phyloP scores from a whole-genome alignment of 2,888 invertebrate species.

The Spisula subtruncata region DNA sequence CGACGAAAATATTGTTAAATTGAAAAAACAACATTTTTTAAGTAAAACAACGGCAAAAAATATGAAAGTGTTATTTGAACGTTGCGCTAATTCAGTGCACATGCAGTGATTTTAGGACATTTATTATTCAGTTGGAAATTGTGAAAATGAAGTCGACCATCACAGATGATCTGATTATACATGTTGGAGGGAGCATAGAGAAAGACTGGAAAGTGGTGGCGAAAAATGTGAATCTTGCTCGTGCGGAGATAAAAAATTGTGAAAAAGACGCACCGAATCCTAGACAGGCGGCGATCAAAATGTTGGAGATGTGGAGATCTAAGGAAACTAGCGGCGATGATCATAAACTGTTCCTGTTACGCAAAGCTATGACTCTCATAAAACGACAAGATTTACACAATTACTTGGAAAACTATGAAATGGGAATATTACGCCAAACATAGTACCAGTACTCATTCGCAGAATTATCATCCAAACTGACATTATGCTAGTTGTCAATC shows the following conservation, averaged over 20 bases:
- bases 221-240: conserved; percentile 48
- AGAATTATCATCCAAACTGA: too few relatives aligned
- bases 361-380: conserved; percentile 41
- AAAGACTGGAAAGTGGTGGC: conserved; percentile 57
- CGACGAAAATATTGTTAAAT: too few relatives aligned
- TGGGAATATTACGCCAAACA: conserved; percentile 41
- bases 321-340: conserved; percentile 53
- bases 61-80: neutral
- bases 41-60: neutral
- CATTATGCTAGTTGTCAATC: too few relatives aligned
- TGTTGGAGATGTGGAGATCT: conserved; percentile 49
- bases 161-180: conserved; percentile 45
- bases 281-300: conserved; percentile 47
- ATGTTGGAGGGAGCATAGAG: conserved; percentile 46
- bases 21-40: too few relatives aligned
- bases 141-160: conserved; percentile 22
- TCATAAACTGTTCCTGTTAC: conserved; percentile 50
- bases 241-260: conserved; percentile 52
- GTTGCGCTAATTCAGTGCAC: neutral
- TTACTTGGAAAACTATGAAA: conserved; percentile 50
- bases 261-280: conserved; percentile 40
- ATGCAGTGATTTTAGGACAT: too few relatives aligned
- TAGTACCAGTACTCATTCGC: conserved; percentile 5
- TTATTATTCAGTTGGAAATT: neutral
- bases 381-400: conserved; percentile 54